phyloP scores from a whole-genome alignment of 1,140 invertebrate genomes.

The Pararge aegeria region DNA sequence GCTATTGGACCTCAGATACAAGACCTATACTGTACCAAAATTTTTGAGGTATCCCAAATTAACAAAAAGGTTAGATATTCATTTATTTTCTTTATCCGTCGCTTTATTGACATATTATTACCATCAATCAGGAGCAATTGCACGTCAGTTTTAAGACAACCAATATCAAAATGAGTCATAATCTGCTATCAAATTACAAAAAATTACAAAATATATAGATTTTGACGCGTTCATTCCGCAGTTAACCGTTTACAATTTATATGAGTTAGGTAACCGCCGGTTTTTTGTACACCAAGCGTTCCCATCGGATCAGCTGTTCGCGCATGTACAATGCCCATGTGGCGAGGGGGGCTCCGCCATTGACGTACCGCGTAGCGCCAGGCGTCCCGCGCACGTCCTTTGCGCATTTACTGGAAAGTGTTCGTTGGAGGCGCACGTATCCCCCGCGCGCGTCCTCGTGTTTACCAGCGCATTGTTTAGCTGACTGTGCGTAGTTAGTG shows the following conservation, averaged over 20 bases:
- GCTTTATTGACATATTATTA: too few relatives aligned
- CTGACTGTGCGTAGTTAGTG: constrained; percentile 34
- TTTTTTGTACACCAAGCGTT: constrained; percentile 44
- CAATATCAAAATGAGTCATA: too few relatives aligned
- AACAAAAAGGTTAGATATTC: too few relatives aligned
- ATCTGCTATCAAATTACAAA: too few relatives aligned
- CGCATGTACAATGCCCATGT: constrained; percentile 74
- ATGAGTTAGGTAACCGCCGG: constrained; percentile 35
- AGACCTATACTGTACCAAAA: too few relatives aligned
- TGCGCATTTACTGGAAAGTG: constrained; percentile 54
- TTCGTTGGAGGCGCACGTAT: constrained; percentile 46
- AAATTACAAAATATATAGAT: not conserved
- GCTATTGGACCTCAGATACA: too few relatives aligned
- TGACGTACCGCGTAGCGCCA: constrained; percentile 36
- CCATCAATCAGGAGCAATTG: too few relatives aligned
- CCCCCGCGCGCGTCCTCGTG: constrained; percentile 36
- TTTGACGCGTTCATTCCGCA: constrained; percentile 4
- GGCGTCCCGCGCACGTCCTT: constrained; percentile 46
- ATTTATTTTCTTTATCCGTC: too few relatives aligned
- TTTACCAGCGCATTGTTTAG: constrained; percentile 40
- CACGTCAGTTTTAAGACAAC: too few relatives aligned
- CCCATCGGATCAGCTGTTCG: constrained; percentile 70
- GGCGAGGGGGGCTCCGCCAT: constrained; percentile 50
- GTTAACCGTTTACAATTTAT: constrained; percentile 28
- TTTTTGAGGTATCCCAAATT: too few relatives aligned